phyloP scores from a whole-genome alignment of 2,113 vertebrate genomes.

The Gymnorhina tibicen region DNA sequence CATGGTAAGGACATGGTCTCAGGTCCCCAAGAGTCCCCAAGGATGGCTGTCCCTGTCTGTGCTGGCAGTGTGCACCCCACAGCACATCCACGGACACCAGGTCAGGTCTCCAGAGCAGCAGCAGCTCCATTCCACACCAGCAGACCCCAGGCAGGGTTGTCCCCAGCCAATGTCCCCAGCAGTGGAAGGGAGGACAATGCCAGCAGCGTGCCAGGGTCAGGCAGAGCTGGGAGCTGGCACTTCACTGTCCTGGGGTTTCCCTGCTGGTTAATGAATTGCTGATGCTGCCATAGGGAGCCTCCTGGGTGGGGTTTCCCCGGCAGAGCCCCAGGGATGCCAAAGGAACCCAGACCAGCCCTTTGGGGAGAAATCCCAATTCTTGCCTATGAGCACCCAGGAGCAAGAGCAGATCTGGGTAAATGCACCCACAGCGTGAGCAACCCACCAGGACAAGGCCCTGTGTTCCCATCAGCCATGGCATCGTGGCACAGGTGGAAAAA shows the following conservation, averaged over 20 bases:
- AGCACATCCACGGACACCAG: not conserved
- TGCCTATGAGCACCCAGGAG: not conserved
- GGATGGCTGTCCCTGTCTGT: too few relatives aligned
- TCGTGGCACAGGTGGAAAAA: rapidly evolving
- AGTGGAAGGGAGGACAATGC: not conserved
- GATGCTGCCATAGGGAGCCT: rapidly evolving
- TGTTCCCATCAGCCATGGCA: not conserved
- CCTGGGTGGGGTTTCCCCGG: not conserved
- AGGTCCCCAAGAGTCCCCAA: not conserved
- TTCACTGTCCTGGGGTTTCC: not conserved
- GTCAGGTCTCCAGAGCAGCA: not conserved
- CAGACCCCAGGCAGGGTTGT: not conserved
- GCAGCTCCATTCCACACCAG: not conserved
- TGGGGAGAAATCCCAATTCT: not conserved
- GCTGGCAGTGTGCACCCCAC: not conserved
- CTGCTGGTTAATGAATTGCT: not conserved
- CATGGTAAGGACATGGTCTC: rapidly evolving
- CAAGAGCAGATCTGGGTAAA: not conserved
- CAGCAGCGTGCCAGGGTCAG: not conserved
- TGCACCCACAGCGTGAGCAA: too few relatives aligned
- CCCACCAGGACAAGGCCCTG: not conserved
- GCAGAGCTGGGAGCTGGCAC: not conserved
- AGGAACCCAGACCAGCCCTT: not conserved
- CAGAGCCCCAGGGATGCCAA: rapidly evolving
- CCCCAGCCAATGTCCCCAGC: rapidly evolving